Evolutionary conservation across 2,113 vertebrate genomes (phyloP).

Genomic region (Meleagris gallopavo): DNA sequence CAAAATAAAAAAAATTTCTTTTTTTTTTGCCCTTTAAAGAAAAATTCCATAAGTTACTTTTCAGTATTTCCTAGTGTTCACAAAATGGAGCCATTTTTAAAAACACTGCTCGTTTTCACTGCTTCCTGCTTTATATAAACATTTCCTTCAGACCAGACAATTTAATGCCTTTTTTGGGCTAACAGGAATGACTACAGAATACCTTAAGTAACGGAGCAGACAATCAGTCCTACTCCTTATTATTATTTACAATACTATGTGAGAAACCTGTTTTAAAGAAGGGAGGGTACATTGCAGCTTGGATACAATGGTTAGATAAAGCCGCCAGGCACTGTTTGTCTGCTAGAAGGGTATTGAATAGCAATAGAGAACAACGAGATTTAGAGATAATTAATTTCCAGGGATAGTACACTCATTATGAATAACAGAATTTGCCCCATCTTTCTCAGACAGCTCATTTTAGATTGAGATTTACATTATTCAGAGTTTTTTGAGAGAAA

Average conservation of each 20-base stretch:
- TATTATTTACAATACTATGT: neutral
- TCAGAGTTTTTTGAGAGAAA: neutral
- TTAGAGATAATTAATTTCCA: constrained; percentile 26
- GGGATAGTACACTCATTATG: neutral
- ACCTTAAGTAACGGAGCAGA: neutral
- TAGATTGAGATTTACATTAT: constrained; percentile 38
- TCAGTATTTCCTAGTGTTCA: neutral
- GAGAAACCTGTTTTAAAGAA: neutral
- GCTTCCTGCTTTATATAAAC: neutral
- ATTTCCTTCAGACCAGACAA: neutral
- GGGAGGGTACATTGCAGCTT: neutral
- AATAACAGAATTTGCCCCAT: constrained; percentile 33
- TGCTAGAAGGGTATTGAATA: neutral
- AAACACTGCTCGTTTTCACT: neutral
- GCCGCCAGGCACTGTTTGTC: neutral
- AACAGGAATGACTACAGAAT: neutral
- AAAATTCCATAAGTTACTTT: neutral
- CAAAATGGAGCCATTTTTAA: neutral
- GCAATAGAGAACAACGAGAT: neutral
- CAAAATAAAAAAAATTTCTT: neutral
- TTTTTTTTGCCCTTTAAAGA: neutral
- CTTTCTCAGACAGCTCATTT: neutral
- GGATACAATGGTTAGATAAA: neutral
- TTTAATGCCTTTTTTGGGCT: neutral
- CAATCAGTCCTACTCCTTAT: neutral